Percentiles rank a stretch among this genome's conserved stretches.
These are phyloP conservation scores for Morelia viridis DNA, from an alignment of 2,797 vertebrate species.

Conservation along the genomic window DNA sequence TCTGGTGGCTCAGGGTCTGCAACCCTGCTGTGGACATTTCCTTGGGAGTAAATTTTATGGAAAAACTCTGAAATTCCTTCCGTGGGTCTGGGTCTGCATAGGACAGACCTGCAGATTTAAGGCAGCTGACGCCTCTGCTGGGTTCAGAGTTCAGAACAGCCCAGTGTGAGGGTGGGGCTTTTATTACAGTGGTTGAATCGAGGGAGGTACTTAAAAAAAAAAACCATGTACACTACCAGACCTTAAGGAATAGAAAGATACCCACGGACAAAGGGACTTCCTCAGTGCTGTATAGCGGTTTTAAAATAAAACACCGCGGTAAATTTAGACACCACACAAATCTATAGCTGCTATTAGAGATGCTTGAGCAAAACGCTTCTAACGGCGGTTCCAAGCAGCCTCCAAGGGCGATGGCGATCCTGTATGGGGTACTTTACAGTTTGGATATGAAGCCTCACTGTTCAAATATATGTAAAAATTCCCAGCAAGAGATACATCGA, in stretches of 20 bases:
- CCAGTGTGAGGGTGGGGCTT: neutral
- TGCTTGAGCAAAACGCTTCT: neutral
- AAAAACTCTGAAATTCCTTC: neutral
- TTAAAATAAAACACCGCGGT: neutral
- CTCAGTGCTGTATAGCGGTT: neutral
- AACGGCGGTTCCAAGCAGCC: neutral
- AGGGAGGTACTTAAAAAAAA: neutral
- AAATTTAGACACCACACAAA: neutral
- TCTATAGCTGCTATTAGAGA: neutral
- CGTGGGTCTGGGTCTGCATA: too few species aligned
- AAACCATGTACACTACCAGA: neutral
- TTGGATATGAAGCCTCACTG: neutral
- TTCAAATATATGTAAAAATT: neutral
- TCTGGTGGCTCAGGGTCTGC: neutral
- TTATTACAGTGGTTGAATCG: neutral
- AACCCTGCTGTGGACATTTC: neutral
- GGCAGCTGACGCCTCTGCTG: neutral
- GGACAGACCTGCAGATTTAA: neutral
- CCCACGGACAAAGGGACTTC: too few species aligned
- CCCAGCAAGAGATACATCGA: neutral
- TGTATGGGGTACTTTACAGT: neutral
- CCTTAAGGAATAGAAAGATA: neutral
- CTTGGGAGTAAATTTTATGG: neutral
- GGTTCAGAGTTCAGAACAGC: neutral
- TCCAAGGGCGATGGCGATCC: neutral